These are phyloP conservation scores for Drosophila pallidifrons DNA, from an alignment of 1,140 invertebrate genomes.

Conservation along the genomic window DNA sequence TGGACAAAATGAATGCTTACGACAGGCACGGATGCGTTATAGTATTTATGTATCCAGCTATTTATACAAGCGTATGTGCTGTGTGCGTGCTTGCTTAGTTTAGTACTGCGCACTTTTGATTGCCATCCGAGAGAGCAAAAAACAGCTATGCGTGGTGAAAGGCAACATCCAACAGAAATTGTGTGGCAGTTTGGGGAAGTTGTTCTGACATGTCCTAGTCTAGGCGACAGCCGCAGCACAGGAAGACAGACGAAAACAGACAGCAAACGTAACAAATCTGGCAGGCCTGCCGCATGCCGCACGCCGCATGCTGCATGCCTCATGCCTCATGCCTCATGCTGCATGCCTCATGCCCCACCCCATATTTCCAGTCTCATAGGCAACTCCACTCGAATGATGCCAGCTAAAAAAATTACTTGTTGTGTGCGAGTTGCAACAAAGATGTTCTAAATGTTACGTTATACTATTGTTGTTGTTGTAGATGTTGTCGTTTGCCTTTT, in stretches of 20 bases:
- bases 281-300: neutral
- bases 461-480: constrained; percentile 49
- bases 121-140: too few relatives aligned
- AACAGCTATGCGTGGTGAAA: constrained; percentile 49
- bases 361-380: constrained; percentile 7
- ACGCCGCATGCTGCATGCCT: neutral
- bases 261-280: constrained; percentile 58
- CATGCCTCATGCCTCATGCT: neutral
- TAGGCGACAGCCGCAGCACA: constrained; percentile 31
- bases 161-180: constrained; percentile 29
- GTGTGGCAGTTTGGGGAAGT: constrained; percentile 41
- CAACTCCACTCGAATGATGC: constrained; percentile 52
- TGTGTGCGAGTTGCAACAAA: constrained; percentile 63
- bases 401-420: constrained; percentile 54
- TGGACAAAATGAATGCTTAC: too few relatives aligned
- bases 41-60: too few relatives aligned
- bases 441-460: constrained; percentile 80
- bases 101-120: too few relatives aligned
- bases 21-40: too few relatives aligned
- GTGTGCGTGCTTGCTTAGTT: too few relatives aligned
- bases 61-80: too few relatives aligned
- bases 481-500: constrained; percentile 29
- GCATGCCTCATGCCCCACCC: neutral
- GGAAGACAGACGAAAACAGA: constrained; percentile 30
- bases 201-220: constrained; percentile 56